phyloP scores from a whole-genome alignment of 2,888 invertebrate species.

The Automeris io region DNA sequence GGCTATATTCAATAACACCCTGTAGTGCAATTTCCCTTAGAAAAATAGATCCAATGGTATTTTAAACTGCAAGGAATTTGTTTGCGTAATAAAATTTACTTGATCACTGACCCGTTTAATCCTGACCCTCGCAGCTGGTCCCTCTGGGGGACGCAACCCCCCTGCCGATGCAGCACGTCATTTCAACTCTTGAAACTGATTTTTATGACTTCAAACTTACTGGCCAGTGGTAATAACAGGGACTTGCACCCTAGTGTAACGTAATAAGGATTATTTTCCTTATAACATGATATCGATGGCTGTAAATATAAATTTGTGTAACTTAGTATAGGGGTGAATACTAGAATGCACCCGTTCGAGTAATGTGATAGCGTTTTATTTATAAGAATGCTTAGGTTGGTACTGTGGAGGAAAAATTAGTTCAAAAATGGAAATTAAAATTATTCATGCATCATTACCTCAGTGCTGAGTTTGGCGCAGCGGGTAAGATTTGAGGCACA shows the following conservation, averaged over 20 bases:
- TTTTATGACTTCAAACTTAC: conserved; percentile 42
- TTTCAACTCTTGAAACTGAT: conserved; percentile 62
- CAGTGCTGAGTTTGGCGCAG: no score
- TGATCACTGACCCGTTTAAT: conserved; percentile 71
- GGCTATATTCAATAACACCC: no score
- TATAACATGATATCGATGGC: neutral
- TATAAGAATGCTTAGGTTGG: conserved; percentile 55
- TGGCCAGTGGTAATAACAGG: no score
- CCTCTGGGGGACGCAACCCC: conserved; percentile 47
- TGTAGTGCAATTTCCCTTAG: no score
- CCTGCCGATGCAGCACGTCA: conserved; percentile 55
- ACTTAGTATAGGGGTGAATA: conserved; percentile 43
- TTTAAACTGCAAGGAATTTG: conserved; percentile 69
- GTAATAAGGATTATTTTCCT: neutral
- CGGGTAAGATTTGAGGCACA: no score
- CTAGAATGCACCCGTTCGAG: conserved; percentile 42
- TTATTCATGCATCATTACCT: no score
- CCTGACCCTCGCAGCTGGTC: conserved; percentile 29
- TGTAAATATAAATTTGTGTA: conserved; percentile 12
- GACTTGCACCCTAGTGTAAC: no score
- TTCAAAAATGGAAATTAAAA: neutral
- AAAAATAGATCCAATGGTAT: conserved; percentile 67
- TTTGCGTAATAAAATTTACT: conserved; percentile 71
- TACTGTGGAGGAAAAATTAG: conserved; percentile 19
- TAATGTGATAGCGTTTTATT: conserved; percentile 65